Percentiles rank a stretch among this genome's conserved stretches.
Evolutionary conservation across 2,113 vertebrate species (phyloP).

Genomic region (Sitta europaea): DNA sequence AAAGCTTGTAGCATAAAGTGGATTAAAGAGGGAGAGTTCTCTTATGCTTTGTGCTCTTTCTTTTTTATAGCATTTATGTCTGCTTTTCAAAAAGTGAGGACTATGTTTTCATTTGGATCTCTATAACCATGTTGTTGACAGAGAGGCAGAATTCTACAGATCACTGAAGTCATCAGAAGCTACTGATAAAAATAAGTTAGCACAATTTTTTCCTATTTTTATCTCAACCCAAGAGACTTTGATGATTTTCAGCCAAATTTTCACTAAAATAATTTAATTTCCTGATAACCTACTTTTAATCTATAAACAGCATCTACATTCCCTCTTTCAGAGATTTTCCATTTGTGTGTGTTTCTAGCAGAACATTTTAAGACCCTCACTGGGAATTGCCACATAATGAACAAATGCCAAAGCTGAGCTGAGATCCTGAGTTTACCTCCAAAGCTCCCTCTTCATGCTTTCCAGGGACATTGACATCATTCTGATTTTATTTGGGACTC

Average conservation of each 20-base stretch:
- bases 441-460: neutral
- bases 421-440: neutral
- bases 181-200: neutral
- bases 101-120: neutral
- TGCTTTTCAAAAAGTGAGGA: neutral
- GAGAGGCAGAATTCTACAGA: neutral
- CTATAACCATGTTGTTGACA: neutral
- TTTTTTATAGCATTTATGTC: neutral
- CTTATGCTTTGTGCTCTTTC: neutral
- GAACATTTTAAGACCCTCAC: neutral
- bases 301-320: neutral
- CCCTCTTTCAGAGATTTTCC: neutral
- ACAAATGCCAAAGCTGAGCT: slow-evolving; percentile 1
- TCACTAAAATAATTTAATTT: slow-evolving; percentile 8
- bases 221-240: neutral
- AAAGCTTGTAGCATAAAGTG: neutral
- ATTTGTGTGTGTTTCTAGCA: neutral
- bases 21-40: neutral
- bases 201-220: neutral
- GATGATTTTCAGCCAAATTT: neutral
- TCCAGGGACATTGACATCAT: neutral
- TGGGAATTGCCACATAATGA: slow-evolving; percentile 32
- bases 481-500: neutral
- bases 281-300: slow-evolving; percentile 26
- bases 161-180: neutral